Base-by-base conservation (phyloP, 2,113 vertebrate species). In the Oceanodroma tethys region DNA sequence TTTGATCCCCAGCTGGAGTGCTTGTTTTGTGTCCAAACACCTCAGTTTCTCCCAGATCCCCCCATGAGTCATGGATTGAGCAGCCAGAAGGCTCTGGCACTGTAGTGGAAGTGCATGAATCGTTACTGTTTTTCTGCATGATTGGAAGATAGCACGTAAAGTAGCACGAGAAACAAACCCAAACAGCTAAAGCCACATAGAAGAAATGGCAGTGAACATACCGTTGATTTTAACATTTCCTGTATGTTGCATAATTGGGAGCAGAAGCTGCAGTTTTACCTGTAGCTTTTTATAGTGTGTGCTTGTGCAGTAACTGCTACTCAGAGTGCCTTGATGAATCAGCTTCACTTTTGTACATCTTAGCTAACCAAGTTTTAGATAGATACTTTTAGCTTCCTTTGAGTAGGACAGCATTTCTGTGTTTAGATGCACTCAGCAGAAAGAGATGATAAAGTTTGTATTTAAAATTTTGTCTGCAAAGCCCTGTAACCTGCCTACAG, bases 61-160 rank as follows among this genome's bases (percentile, higher is more conserved):
- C 8, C 5, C 7, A 8, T 29, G 47, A 32, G n/a, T 38, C 6
- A 34, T 26, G 22, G 2, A 1, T 20, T 79, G 26, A 79, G 18
- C 4, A 74, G 7, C 4, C 16, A 47, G 40, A 80, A 88, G 30
- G 4, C 1, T 63, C 9, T 0, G 1, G 9, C 7, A 9, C 20
- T 58, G 8, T 21, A 6, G 7, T 45, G 11, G 30, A 7, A 73
- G 20, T 50, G 19, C 13, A 62, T 23, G 25, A 85, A 36, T 14
- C 50, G 4, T 9, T 68, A 15, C 5, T 60, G 16, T 6, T 83
- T 65, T 87, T 55, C 25, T 7, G 7, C 6, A 3, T 53, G 9
- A 14, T 10, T 20, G 9, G 48, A 65, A 78, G 26, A 52, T 4
- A 43, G 8, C 1, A 60, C 90, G 29, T 20, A 38, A 76, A 70